phyloP scores from a whole-genome alignment of 2,113 vertebrate genomes.

The Hyaena hyaena region DNA sequence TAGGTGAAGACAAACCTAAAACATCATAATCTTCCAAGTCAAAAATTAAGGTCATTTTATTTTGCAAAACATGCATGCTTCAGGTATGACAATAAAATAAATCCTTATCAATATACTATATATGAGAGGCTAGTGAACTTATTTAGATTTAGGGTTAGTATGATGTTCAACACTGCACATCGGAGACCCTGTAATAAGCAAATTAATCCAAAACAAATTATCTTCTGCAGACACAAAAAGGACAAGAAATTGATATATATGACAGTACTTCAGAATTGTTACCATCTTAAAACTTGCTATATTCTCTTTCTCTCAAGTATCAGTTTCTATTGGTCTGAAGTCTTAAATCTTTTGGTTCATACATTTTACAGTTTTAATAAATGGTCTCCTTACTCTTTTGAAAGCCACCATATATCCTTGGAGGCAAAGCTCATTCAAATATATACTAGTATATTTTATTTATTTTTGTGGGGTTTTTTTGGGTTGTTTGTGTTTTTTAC shows the following conservation, averaged over 20 bases:
- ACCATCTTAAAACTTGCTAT: neutral
- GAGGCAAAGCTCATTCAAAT: neutral
- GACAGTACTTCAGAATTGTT: neutral
- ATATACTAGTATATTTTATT: neutral
- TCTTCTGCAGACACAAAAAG: neutral
- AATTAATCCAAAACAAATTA: neutral
- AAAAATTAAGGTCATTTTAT: neutral
- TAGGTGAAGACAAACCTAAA: neutral
- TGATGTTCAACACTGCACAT: neutral
- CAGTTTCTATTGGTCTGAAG: neutral
- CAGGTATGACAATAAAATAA: neutral
- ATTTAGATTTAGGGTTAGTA: neutral
- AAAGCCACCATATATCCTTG: neutral
- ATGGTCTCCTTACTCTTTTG: neutral
- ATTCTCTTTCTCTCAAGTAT: neutral
- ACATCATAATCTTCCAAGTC: neutral
- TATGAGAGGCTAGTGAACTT: neutral
- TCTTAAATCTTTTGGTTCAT: neutral
- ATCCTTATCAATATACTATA: neutral
- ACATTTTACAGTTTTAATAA: neutral
- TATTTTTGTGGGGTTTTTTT: neutral
- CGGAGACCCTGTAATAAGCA: neutral
- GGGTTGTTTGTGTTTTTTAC: neutral
- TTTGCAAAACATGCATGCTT: neutral
- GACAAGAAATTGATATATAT: neutral